A percentile compares a stretch with the other conserved stretches of the same genome.
These are phyloP conservation scores for Gallirallus australis DNA, from an alignment of 2,797 vertebrate genomes.

Conservation along the genomic window DNA sequence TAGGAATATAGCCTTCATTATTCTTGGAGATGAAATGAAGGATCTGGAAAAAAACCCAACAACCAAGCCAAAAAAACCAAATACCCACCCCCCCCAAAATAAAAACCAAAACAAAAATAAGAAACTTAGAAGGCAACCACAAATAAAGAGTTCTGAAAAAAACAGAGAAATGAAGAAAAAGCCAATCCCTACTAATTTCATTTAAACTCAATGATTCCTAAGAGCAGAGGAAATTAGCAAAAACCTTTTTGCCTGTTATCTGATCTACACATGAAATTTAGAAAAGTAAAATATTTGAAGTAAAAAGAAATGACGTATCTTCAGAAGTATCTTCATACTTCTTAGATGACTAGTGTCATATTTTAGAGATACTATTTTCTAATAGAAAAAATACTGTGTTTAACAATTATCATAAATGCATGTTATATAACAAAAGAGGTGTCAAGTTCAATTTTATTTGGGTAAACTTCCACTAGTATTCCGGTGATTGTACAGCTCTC, in stretches of 20 bases:
- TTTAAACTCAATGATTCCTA: background rate
- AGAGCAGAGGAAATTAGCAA: background rate
- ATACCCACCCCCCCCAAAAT: no score
- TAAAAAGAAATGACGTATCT: background rate
- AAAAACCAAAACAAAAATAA: background rate
- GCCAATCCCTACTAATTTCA: background rate
- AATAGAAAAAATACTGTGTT: background rate
- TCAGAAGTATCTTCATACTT: background rate
- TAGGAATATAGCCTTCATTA: background rate
- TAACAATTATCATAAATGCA: background rate
- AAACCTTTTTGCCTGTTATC: background rate
- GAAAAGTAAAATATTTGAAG: background rate
- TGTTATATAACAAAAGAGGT: background rate
- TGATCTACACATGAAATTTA: background rate
- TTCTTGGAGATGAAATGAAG: background rate
- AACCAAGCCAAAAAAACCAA: no score
- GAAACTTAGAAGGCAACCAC: background rate
- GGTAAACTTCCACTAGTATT: background rate
- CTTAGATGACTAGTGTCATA: background rate
- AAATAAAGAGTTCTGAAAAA: background rate
- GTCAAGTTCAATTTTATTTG: background rate
- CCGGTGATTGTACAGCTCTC: background rate
- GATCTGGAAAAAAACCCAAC: background rate
- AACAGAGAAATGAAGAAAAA: background rate
- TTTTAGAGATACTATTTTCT: background rate